Conservation (phyloP, 2,888 invertebrate genomes). For the Pseudococcus viburni region DNA sequence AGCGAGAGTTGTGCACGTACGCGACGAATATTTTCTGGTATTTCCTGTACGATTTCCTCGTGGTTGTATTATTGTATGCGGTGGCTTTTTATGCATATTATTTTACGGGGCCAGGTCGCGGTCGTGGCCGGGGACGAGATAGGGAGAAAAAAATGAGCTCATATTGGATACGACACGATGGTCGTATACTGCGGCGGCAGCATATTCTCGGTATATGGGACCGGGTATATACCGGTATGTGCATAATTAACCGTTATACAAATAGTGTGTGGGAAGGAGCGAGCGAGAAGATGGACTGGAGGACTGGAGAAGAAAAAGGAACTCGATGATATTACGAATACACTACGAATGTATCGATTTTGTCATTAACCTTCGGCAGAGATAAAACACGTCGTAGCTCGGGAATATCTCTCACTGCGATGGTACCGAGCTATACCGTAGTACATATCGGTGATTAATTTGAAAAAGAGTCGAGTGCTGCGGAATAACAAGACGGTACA, state of each 20-base stretch:
- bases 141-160: neutral
- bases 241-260: constrained; percentile 18
- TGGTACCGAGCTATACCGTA: neutral
- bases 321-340: constrained; percentile 17
- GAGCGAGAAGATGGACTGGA: too few relatives aligned
- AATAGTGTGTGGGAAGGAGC: neutral
- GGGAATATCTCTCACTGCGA: neutral
- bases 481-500: neutral
- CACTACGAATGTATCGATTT: constrained; percentile 27
- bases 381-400: constrained; percentile 26
- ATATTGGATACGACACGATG: neutral
- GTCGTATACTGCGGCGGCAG: neutral
- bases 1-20: neutral
- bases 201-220: neutral
- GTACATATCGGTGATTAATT: constrained; percentile 40
- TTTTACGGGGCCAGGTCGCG: neutral
- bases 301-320: neutral
- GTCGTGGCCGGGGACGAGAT: neutral
- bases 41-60: constrained; percentile 12
- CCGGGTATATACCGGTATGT: neutral
- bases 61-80: neutral
- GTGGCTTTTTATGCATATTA: neutral
- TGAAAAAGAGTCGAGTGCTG: constrained; percentile 1
- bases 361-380: constrained; percentile 38
- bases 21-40: neutral